Evolutionary conservation across 2,888 invertebrate species (phyloP).

Genomic region (Ethmia dodecea): DNA sequence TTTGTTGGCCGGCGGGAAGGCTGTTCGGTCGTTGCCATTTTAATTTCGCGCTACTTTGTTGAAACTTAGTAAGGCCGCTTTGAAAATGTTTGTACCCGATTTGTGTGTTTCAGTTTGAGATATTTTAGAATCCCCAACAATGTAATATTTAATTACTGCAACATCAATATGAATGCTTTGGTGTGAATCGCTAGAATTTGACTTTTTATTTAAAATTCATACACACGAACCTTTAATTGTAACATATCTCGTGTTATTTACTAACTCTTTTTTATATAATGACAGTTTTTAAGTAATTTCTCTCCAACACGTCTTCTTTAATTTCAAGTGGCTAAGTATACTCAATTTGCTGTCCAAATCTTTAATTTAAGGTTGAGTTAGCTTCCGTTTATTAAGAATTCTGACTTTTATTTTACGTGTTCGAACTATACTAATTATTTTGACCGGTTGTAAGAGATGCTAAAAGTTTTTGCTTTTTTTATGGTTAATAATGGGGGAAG

Average conservation of each 20-base stretch:
- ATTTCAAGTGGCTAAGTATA: slow-evolving; percentile 14
- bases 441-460: no score
- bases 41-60: slow-evolving; percentile 43
- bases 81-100: slow-evolving; percentile 26
- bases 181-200: neutral
- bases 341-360: slow-evolving; percentile 16
- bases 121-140: slow-evolving; percentile 33
- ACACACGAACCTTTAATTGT: no score
- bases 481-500: no score
- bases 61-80: slow-evolving; percentile 22
- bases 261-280: slow-evolving; percentile 13
- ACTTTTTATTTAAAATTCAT: no score
- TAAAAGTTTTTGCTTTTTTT: no score
- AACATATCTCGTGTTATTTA: no score
- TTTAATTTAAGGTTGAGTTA: slow-evolving; percentile 18
- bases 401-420: neutral
- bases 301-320: slow-evolving; percentile 11
- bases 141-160: slow-evolving; percentile 37
- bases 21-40: slow-evolving; percentile 23
- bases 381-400: slow-evolving; percentile 12
- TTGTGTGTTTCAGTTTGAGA: slow-evolving; percentile 20
- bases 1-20: slow-evolving; percentile 26
- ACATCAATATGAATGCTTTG: slow-evolving; percentile 2
- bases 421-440: no score
- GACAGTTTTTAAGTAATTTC: slow-evolving; percentile 17